Conservation (phyloP, 2,113 vertebrate genomes). For the Charina bottae region DNA sequence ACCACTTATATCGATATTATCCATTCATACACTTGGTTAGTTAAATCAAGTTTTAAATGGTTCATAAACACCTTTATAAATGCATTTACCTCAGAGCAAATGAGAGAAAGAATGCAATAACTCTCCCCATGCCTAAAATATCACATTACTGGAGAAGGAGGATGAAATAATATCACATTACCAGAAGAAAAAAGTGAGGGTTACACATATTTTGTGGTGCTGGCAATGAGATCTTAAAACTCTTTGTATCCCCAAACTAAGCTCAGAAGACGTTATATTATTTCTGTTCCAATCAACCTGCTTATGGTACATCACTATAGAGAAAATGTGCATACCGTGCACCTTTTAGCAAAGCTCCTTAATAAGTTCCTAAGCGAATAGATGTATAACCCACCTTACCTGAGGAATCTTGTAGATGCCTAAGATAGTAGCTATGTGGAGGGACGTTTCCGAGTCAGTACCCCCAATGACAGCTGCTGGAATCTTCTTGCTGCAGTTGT, state of each 20-base stretch:
- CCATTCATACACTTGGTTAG: not conserved
- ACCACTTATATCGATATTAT: not conserved
- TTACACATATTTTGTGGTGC: not conserved
- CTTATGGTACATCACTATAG: not conserved
- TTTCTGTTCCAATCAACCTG: not conserved
- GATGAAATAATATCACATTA: not conserved
- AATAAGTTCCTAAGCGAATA: too few species aligned
- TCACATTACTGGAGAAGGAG: not conserved
- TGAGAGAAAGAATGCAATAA: not conserved
- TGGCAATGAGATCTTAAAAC: not conserved
- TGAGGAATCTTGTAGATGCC: slow-evolving; percentile 15
- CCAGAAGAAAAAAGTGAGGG: not conserved
- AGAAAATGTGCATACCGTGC: not conserved
- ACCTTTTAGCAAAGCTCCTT: not conserved
- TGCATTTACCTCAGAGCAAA: not conserved
- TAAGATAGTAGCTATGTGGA: slow-evolving; percentile 2
- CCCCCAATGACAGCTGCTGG: not conserved
- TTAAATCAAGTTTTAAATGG: not conserved
- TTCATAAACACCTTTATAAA: not conserved
- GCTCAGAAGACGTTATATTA: not conserved
- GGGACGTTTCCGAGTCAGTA: not conserved
- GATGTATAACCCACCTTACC: not conserved
- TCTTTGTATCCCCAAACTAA: not conserved
- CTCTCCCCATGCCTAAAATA: not conserved
- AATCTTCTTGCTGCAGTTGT: not conserved